Evolutionary conservation across 2,888 invertebrate species (phyloP).

Genomic region (Sycophila texana): DNA sequence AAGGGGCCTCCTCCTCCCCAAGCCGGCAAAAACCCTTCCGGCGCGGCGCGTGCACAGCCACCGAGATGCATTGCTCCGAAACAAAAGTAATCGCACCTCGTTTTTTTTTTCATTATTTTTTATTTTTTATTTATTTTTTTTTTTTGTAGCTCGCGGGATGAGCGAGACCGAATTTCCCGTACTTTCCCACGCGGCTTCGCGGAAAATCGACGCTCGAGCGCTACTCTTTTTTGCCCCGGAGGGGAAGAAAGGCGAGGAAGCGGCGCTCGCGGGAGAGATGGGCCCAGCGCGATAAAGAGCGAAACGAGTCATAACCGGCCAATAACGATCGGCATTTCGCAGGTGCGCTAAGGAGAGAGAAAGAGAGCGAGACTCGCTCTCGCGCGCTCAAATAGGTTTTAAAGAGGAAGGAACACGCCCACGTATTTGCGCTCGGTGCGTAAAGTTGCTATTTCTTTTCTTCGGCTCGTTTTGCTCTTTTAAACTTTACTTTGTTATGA

Average conservation of each 20-base stretch:
- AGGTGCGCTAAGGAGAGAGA: not conserved
- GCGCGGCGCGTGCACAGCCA: too few relatives aligned
- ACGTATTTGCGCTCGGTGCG: not conserved
- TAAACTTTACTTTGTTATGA: too few relatives aligned
- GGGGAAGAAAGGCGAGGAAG: not conserved
- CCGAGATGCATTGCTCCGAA: not conserved
- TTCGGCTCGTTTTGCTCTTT: not conserved
- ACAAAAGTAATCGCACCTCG: not conserved
- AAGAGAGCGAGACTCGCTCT: not conserved
- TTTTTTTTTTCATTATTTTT: not conserved
- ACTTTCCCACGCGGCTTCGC: slow-evolving; percentile 39
- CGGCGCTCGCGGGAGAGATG: not conserved
- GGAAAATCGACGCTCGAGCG: slow-evolving; percentile 49
- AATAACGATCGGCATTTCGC: slow-evolving; percentile 40
- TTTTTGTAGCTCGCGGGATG: too few relatives aligned
- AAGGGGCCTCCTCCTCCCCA: not conserved
- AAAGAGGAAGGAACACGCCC: not conserved
- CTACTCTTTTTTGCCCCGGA: slow-evolving; percentile 21
- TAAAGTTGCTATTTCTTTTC: not conserved
- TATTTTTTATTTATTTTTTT: not conserved
- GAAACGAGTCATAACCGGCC: slow-evolving; percentile 46
- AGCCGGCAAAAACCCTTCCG: not conserved
- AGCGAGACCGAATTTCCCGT: slow-evolving; percentile 32
- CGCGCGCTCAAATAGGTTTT: slow-evolving; percentile 6
- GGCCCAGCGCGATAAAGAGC: slow-evolving; percentile 42